A percentile compares a stretch with the other conserved stretches of the same genome.
phyloP scores from a whole-genome alignment of 2,113 vertebrate genomes.

The Phylloscopus trochiloides region DNA sequence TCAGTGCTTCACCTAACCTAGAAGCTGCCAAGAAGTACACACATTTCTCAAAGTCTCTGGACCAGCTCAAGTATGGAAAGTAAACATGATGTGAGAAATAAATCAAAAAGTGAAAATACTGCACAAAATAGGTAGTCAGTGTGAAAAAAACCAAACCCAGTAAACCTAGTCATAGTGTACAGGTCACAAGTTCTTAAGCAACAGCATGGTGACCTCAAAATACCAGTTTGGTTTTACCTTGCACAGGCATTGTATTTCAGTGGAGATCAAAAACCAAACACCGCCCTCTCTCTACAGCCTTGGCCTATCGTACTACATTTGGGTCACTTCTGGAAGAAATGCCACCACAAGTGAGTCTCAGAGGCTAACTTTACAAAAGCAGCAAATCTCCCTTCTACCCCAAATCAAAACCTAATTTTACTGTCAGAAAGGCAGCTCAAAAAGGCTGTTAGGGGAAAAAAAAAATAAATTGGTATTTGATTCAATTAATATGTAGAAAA shows the following conservation, averaged over 20 bases:
- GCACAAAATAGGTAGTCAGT: background rate
- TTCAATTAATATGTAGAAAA: background rate
- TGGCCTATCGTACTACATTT: background rate
- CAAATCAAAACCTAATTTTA: background rate
- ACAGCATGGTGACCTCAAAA: background rate
- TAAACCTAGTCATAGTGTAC: background rate
- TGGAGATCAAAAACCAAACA: background rate
- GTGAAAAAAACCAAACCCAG: background rate
- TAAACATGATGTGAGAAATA: background rate
- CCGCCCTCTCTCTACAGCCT: background rate
- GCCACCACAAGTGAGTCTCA: background rate
- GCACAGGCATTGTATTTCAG: background rate
- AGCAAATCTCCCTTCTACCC: background rate
- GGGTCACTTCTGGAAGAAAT: background rate
- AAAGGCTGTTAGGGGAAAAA: background rate
- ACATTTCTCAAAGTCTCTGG: background rate
- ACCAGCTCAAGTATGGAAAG: background rate
- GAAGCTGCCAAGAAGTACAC: background rate
- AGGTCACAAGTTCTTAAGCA: background rate
- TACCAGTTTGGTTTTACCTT: background rate
- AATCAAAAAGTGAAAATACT: background rate
- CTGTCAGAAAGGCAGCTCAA: background rate
- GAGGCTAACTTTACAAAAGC: background rate
- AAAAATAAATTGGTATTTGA: background rate
- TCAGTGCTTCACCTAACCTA: background rate